Evolutionary conservation across 2,797 vertebrate genomes (phyloP), one percentile per base, ranked within the genome.

Genomic region (Linurgus olivaceus): DNA sequence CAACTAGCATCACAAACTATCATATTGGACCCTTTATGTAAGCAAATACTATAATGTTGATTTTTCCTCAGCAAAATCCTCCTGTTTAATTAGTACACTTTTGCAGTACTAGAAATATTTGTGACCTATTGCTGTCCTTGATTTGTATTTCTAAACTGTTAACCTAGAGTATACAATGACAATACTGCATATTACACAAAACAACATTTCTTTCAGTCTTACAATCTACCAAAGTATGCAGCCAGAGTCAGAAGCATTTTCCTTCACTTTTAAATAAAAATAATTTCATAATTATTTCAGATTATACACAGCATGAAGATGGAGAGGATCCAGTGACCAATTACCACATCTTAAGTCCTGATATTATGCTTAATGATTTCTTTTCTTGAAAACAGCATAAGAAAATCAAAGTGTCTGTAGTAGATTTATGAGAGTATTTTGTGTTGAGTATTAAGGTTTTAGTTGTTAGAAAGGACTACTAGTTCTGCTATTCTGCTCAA

Each of bases 181-280:
- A 79, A 17, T 48, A 57, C 13, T 75, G 18, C 4, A 13, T 21
- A 8, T 42, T 52, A 78, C 51, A 83, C 14, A 86, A 75, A 76
- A 35, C 8, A 40, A 4, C n/a, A 1, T 20, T 40, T 48, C 17
- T 31, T 86, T 72, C 16, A 63, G n/a, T 51, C 6, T 57, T 31
- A 58, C 4, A 44, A 61, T 73, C 31, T 73, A 58, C 14, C 38
- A 63, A 37, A 52, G 15, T 17, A 42, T 25, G 10, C 48, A 71
- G 25, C 66, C 42, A 52, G 23, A 61, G 9, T 5, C 45, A 81
- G n/a, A 70, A 19, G 5, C 29, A 76, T 38, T 68, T 68, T 48
- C 7, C 55, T 76, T 91, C 37, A 44, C 2, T 17, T 90, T 47
- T 92, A 62, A 52, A 86, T 55, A 54, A 73, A 91, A 95, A 68